These are phyloP conservation scores for Cheilosia vernalis DNA, from an alignment of 2,888 invertebrate genomes.

Conservation along the genomic window DNA sequence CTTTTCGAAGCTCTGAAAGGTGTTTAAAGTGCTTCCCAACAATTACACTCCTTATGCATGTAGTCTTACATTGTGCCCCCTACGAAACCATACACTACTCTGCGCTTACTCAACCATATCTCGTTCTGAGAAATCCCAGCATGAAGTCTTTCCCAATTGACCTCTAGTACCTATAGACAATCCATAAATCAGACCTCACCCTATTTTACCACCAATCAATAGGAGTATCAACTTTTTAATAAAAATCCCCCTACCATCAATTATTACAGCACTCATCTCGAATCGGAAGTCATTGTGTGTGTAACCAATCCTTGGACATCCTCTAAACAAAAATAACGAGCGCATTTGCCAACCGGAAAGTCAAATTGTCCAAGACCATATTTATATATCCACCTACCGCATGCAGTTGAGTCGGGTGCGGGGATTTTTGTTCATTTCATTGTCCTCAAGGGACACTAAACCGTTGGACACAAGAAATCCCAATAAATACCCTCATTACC, in stretches of 20 bases:
- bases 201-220: neutral
- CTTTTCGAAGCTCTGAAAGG: too few relatives aligned
- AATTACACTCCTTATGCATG: too few relatives aligned
- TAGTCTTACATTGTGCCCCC: too few relatives aligned
- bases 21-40: too few relatives aligned
- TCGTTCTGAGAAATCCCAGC: too few relatives aligned
- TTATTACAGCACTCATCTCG: slow-evolving; percentile 2
- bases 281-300: slow-evolving; percentile 57
- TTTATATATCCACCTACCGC: slow-evolving; percentile 39
- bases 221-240: slow-evolving; percentile 19
- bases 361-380: slow-evolving; percentile 35
- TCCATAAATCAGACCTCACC: slow-evolving; percentile 9
- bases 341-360: slow-evolving; percentile 50
- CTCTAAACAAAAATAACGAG: slow-evolving; percentile 39
- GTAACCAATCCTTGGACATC: slow-evolving; percentile 55
- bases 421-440: slow-evolving; percentile 42
- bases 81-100: too few relatives aligned
- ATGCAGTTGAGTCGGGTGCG: slow-evolving; percentile 55
- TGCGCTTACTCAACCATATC: too few relatives aligned
- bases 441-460: slow-evolving; percentile 63
- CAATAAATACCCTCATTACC: slow-evolving; percentile 74
- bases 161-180: neutral
- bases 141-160: neutral
- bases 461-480: slow-evolving; percentile 39
- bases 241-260: slow-evolving; percentile 21